Base-by-base conservation (phyloP, 37 sponge, comb jelly and placozoan genomes). In the Aplysina aerophoba region DNA sequence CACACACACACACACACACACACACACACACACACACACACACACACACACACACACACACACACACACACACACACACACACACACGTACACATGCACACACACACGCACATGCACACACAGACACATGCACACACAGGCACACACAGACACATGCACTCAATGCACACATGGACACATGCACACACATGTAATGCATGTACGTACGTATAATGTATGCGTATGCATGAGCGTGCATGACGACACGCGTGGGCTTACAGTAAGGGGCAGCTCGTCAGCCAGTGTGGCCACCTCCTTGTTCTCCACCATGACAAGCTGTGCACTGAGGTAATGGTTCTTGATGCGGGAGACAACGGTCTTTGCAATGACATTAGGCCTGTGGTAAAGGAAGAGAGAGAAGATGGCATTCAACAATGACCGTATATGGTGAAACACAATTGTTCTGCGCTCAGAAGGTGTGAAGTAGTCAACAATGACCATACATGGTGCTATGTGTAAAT, bases 321-420 rank as follows among this genome's bases (percentile, higher is more conserved):
- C 78, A 75, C 78, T 75, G 31, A 44, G 78, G 25, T 75, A 75
- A 44, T 75, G 37, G 44, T 24, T 75, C 78, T 75, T 75, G 53
- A 75, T 36, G 1, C 33, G 78, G 53, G 41, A 36, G 11, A 75
- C 54, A 31, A 75, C 24, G 37, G 78, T 75, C 53, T 75, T 75
- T 53, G 78, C 78, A 41, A 75, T 40, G 1, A 50, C 54, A 75
- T 75, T 24, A 0, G 78, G 78, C 53, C 78, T 75, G 37, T 21
- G 37, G 37, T 25, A 67, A 27, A 27, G 66, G 22, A 65, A 16
- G 13, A 16, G 22, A 30, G 22, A 65, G 66, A 30, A 16, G 59
- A n/a, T n/a, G n/a, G n/a, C n/a, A n/a, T n/a, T n/a, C n/a, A n/a
- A n/a, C n/a, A n/a, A n/a, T n/a, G n/a, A n/a, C n/a, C n/a, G n/a